Percentiles rank a stretch among this genome's conserved stretches.
Conservation (phyloP, 2,797 vertebrate species). For the Arrhamphus sclerolepis region DNA sequence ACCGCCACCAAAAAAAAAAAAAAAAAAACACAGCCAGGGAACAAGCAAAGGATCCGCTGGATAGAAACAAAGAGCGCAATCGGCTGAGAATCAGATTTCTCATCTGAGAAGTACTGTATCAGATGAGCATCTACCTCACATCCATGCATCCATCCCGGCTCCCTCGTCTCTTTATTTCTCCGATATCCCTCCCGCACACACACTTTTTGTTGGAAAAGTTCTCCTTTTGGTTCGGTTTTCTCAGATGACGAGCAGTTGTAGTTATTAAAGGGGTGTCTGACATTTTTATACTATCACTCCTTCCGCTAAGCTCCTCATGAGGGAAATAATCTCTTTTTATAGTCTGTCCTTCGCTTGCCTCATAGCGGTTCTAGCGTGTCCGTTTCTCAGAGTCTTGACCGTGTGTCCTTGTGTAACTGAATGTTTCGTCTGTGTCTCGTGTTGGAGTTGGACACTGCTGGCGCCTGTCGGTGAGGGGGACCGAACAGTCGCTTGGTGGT, state of each 20-base stretch:
- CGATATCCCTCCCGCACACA: conserved; percentile 34
- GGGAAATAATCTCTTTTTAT: conserved; percentile 30
- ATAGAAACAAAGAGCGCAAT: conserved; percentile 52
- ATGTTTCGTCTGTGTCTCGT: conserved; percentile 79
- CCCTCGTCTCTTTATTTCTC: conserved; percentile 45
- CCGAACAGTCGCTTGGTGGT: conserved; percentile 1
- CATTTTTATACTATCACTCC: conserved; percentile 33
- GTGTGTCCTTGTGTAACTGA: conserved; percentile 72
- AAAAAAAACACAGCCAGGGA: conserved; percentile 43
- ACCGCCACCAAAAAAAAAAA: conserved; percentile 11
- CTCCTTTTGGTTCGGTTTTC: conserved; percentile 24
- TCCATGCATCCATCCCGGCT: conserved; percentile 72
- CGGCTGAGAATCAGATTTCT: conserved; percentile 42
- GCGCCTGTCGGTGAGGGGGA: conserved; percentile 35
- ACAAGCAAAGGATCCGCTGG: conserved; percentile 55
- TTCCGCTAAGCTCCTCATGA: conserved; percentile 14
- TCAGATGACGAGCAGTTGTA: conserved; percentile 22
- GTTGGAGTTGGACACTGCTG: conserved; percentile 67
- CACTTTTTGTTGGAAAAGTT: conserved; percentile 24
- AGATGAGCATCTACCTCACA: conserved; percentile 83
- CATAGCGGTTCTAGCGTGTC: conserved; percentile 61
- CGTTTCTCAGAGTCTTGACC: conserved; percentile 68
- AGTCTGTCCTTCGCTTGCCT: conserved; percentile 67
- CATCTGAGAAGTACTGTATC: conserved; percentile 68
- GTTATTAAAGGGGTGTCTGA: conserved; percentile 16